Conservation (phyloP, 2,113 vertebrate genomes). For the Gopherus flavomarginatus region DNA sequence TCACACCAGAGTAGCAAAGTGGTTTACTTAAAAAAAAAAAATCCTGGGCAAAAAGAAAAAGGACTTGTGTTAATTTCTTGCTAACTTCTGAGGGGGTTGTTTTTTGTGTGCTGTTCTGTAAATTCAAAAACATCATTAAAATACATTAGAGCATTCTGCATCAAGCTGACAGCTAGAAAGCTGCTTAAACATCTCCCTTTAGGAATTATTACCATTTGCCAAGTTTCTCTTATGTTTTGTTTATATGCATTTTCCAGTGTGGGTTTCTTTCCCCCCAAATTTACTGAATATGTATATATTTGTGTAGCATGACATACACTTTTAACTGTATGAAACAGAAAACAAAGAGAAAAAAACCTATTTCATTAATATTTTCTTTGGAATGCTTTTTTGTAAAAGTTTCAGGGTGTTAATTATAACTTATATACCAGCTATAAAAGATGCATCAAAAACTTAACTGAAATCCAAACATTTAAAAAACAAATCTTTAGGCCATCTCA, state of each 20-base stretch:
- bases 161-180: neutral
- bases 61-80: neutral
- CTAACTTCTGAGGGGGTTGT: neutral
- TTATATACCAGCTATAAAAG: neutral
- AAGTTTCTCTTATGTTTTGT: neutral
- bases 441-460: neutral
- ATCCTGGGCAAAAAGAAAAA: neutral
- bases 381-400: neutral
- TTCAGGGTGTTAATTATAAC: neutral
- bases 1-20: fast-evolving
- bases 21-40: neutral
- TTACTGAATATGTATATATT: neutral
- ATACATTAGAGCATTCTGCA: neutral
- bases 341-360: neutral
- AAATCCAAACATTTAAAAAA: neutral
- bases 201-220: neutral
- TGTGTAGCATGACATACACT: neutral
- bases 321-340: neutral
- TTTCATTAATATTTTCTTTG: neutral
- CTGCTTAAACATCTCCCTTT: neutral
- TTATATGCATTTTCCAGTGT: neutral
- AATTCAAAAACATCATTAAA: neutral
- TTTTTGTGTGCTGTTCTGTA: neutral
- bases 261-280: neutral
- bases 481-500: neutral